These are phyloP conservation scores for Nestor notabilis DNA, from an alignment of 2,113 vertebrate genomes.

Conservation along the genomic window DNA sequence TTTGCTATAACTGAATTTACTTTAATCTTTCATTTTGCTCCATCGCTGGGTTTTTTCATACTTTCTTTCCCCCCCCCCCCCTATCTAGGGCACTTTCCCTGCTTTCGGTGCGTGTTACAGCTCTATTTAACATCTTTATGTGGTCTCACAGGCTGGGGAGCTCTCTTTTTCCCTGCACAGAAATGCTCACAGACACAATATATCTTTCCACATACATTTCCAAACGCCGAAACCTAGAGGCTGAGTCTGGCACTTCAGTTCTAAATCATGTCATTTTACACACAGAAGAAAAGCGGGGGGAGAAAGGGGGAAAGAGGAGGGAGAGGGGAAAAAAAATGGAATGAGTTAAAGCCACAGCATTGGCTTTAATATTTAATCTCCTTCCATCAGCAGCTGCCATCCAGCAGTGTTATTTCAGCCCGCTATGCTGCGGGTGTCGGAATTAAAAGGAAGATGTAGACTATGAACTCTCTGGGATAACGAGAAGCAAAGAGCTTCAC, in stretches of 20 bases:
- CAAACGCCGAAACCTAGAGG: conserved; percentile 31
- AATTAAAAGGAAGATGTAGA: conserved; percentile 37
- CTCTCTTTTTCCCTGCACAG: conserved; percentile 3
- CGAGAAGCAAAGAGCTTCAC: neutral
- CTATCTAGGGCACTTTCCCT: neutral
- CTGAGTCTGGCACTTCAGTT: conserved; percentile 12
- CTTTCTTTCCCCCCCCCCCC: neutral
- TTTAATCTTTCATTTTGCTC: conserved; percentile 44
- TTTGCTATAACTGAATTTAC: neutral
- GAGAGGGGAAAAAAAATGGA: neutral
- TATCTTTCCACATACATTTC: conserved; percentile 44
- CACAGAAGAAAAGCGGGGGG: neutral
- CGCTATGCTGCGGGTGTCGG: neutral
- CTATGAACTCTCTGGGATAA: neutral
- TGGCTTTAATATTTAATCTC: conserved; percentile 57
- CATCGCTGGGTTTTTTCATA: neutral
- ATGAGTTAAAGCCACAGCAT: conserved; percentile 49
- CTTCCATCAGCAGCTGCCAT: conserved; percentile 56
- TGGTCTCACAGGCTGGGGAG: conserved; percentile 18
- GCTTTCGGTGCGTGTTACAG: neutral
- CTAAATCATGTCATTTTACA: conserved; percentile 61
- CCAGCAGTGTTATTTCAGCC: conserved; percentile 15
- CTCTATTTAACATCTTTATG: conserved; percentile 65
- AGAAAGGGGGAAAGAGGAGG: neutral
- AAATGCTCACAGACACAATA: conserved; percentile 45